A percentile compares a stretch with the other conserved stretches of the same genome.
These are phyloP conservation scores for Temnothorax rugatulus DNA, from an alignment of 2,888 invertebrate genomes.

Conservation along the genomic window DNA sequence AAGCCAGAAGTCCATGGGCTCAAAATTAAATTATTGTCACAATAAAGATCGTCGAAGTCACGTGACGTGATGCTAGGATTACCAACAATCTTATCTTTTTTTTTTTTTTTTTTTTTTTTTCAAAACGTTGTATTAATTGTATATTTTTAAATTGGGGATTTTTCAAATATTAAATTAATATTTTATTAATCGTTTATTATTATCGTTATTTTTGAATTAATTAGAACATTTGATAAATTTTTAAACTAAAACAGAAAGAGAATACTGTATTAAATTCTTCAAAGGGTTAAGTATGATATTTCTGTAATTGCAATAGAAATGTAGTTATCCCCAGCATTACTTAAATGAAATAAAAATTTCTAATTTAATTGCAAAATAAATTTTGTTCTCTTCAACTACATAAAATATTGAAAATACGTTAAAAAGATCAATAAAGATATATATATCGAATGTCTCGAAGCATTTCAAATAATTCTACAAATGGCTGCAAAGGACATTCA, in stretches of 20 bases:
- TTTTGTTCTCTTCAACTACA: not conserved
- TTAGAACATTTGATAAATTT: not conserved
- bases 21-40: slow-evolving; percentile 84
- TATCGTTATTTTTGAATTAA: not conserved
- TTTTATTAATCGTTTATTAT: not conserved
- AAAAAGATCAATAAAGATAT: not conserved
- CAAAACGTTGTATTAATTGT: not conserved
- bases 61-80: slow-evolving; percentile 14
- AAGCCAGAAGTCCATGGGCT: slow-evolving; percentile 70
- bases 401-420: not conserved
- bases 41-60: slow-evolving; percentile 78
- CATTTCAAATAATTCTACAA: not conserved
- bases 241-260: not conserved
- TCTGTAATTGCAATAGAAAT: not conserved
- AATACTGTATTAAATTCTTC: not conserved
- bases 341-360: not conserved
- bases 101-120: not conserved
- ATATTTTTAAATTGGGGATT: not conserved
- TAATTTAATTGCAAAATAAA: no score
- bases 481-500: not conserved
- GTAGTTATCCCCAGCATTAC: not conserved
- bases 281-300: not conserved
- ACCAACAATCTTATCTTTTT: not conserved
- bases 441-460: not conserved
- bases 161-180: not conserved